phyloP scores from a whole-genome alignment of 1,140 invertebrate genomes.

The Adelges cooleyi region DNA sequence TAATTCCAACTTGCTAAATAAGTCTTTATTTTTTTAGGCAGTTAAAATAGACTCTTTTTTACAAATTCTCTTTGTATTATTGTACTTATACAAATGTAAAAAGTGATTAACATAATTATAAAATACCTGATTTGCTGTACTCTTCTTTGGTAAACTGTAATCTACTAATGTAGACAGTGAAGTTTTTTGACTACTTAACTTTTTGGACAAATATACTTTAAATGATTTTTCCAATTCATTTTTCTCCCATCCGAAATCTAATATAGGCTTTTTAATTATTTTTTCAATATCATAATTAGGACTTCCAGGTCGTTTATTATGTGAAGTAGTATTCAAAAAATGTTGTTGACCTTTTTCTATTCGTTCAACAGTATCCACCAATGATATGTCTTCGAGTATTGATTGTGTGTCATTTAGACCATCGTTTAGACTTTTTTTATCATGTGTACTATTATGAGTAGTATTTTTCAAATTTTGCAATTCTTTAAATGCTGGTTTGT shows the following conservation, averaged over 20 bases:
- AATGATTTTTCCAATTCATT: constrained; percentile 17
- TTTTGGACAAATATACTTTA: constrained; percentile 24
- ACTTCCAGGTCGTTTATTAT: constrained; percentile 30
- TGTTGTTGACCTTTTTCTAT: constrained; percentile 33
- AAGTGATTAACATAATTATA: neutral
- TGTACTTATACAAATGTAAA: too few species aligned
- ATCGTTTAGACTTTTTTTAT: too few species aligned
- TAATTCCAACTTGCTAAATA: too few species aligned
- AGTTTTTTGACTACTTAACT: constrained; percentile 9
- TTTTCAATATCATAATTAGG: neutral
- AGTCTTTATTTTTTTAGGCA: too few species aligned
- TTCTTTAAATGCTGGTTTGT: too few species aligned
- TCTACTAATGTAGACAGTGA: constrained; percentile 16
- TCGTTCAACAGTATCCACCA: constrained; percentile 28
- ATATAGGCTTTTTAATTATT: constrained; percentile 3
- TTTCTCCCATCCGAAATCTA: constrained; percentile 28
- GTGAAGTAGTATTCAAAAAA: constrained; percentile 34
- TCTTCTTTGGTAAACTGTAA: neutral
- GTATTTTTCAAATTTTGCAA: too few species aligned
- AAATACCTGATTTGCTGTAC: neutral
- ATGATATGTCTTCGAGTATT: constrained; percentile 30
- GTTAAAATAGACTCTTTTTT: too few species aligned
- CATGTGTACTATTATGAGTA: too few species aligned
- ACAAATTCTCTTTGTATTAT: too few species aligned
- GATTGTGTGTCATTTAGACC: too few species aligned